These are phyloP conservation scores for Zygogramma bicolorata DNA, from an alignment of 2,888 invertebrate species.

Conservation along the genomic window DNA sequence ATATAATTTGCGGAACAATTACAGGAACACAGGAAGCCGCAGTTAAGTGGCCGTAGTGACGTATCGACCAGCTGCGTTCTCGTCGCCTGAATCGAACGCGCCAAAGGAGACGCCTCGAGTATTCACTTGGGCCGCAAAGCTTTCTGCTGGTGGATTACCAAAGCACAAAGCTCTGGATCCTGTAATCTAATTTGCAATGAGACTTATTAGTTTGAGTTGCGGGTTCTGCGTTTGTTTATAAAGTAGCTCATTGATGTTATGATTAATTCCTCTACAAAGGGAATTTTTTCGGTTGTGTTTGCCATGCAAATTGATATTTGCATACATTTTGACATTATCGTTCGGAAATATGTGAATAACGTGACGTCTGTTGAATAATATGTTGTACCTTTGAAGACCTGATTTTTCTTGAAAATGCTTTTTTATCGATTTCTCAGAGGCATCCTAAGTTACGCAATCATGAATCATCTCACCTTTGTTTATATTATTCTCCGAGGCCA, in stretches of 20 bases:
- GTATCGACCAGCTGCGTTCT: constrained; percentile 51
- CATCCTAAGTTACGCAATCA: too few species aligned
- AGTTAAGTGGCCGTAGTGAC: constrained; percentile 64
- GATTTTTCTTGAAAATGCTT: too few species aligned
- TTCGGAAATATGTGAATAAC: constrained; percentile 13
- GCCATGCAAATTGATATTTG: constrained; percentile 34
- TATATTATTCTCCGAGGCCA: too few species aligned
- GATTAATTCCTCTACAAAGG: constrained; percentile 54
- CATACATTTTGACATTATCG: constrained; percentile 27
- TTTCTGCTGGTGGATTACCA: constrained; percentile 65
- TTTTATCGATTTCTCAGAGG: too few species aligned
- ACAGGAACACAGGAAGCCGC: constrained; percentile 65
- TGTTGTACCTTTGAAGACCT: too few species aligned
- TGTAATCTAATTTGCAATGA: constrained; percentile 67
- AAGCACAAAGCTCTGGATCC: constrained; percentile 66
- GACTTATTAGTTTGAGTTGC: constrained; percentile 66
- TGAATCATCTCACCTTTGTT: too few species aligned
- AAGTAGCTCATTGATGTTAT: constrained; percentile 61
- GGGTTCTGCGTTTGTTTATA: constrained; percentile 62
- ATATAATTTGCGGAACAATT: constrained; percentile 67
- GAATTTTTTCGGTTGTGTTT: constrained; percentile 41
- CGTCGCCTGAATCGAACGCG: constrained; percentile 42
- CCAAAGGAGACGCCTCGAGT: constrained; percentile 50
- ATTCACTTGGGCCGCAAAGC: constrained; percentile 58
- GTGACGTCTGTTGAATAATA: neutral